A percentile compares a stretch with the other conserved stretches of the same genome.
Conservation (phyloP, 37 sponge, comb jelly and placozoan species). For the Geodia barretti region DNA sequence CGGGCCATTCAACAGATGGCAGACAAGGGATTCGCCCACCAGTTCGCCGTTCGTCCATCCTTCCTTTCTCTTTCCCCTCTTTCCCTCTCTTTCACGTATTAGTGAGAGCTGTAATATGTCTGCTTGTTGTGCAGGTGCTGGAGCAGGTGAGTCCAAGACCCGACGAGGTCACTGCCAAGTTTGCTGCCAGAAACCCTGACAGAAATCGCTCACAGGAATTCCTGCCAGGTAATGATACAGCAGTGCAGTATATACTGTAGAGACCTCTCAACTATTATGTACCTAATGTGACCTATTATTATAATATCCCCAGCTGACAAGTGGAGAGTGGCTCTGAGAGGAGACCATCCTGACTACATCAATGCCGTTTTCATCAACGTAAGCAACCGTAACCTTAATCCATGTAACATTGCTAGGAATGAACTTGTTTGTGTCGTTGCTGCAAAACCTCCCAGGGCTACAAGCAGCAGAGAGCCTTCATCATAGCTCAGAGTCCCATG, state of each 20-base stretch:
- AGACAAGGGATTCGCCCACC: constrained; percentile 41
- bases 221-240: background rate
- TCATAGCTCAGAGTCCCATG: constrained; percentile 27
- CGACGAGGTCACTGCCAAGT: background rate
- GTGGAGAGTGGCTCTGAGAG: background rate
- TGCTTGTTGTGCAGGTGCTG: background rate
- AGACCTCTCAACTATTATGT: background rate
- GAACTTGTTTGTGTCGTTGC: background rate
- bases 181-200: background rate
- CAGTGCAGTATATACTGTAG: too few relatives aligned
- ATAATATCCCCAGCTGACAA: constrained; percentile 5
- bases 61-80: too few relatives aligned
- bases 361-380: constrained; percentile 33
- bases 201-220: background rate
- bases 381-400: background rate
- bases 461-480: constrained; percentile 33
- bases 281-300: background rate
- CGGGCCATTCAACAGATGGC: background rate
- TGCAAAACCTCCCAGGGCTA: constrained; percentile 17
- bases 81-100: too few relatives aligned
- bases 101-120: background rate
- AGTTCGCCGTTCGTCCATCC: constrained; percentile 45
- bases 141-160: constrained; percentile 7
- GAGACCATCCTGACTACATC: constrained; percentile 30
- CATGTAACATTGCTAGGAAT: background rate